Conservation (phyloP, 2,888 invertebrate genomes). For the Geophilus truncorum region DNA sequence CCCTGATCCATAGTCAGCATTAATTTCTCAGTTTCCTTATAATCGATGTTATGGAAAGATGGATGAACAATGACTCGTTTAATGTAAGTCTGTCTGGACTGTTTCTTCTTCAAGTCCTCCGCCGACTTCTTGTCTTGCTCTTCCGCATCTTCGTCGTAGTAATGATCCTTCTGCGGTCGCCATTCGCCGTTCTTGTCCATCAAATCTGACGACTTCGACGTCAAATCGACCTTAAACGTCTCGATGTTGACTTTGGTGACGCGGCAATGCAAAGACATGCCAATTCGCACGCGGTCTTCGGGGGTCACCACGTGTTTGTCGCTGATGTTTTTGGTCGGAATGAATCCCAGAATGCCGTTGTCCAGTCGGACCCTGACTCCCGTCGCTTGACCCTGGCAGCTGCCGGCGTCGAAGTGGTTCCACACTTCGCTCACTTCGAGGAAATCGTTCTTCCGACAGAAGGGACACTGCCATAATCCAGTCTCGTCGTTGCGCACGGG, state of each 20-base stretch:
- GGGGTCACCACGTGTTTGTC: conserved; percentile 91
- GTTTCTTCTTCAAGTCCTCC: conserved; percentile 67
- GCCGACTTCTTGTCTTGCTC: conserved; percentile 72
- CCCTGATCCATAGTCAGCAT: conserved; percentile 93
- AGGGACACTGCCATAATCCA: conserved; percentile 95
- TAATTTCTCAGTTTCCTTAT: conserved; percentile 82
- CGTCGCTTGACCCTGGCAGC: conserved; percentile 89
- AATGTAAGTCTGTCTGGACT: conserved; percentile 78
- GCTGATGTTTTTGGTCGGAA: conserved; percentile 53
- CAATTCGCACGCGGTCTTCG: conserved; percentile 74
- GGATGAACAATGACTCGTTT: conserved; percentile 97
- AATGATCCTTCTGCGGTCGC: conserved; percentile 80
- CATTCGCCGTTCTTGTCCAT: conserved; percentile 84
- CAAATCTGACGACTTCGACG: conserved; percentile 87
- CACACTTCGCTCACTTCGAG: conserved; percentile 92
- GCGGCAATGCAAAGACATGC: conserved; percentile 59
- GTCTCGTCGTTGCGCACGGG: conserved; percentile 91
- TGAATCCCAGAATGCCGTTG: conserved; percentile 71
- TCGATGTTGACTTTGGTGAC: conserved; percentile 95
- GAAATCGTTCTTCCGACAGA: conserved; percentile 92
- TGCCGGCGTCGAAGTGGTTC: conserved; percentile 94
- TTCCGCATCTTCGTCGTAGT: conserved; percentile 82
- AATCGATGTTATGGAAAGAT: conserved; percentile 93
- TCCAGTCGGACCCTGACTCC: conserved; percentile 86
- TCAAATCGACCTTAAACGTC: conserved; percentile 86